phyloP scores from a whole-genome alignment of 2,113 vertebrate species.

The Mustelus asterias region DNA sequence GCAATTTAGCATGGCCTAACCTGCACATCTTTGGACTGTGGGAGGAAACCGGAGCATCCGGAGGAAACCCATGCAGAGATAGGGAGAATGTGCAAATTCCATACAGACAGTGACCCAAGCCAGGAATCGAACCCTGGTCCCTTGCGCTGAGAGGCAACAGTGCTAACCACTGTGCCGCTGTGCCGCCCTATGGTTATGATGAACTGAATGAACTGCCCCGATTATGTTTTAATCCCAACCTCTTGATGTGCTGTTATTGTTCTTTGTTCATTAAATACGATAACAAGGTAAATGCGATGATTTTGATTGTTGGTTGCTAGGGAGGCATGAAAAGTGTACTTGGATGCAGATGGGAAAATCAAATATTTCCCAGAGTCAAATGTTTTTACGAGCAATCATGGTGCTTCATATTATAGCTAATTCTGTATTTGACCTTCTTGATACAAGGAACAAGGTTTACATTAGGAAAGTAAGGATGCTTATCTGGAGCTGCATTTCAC shows the following conservation, averaged over 20 bases:
- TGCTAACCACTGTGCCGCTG: no score
- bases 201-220: background rate
- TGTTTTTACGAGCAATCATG: background rate
- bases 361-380: background rate
- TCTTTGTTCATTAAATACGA: conserved; percentile 11
- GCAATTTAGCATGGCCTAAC: no score
- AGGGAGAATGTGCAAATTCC: no score
- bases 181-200: background rate
- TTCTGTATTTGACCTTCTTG: background rate
- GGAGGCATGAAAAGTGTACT: background rate
- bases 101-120: no score
- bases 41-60: no score
- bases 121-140: no score
- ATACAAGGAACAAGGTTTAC: background rate
- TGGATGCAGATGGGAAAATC: background rate
- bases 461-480: background rate
- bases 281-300: background rate
- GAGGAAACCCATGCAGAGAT: no score
- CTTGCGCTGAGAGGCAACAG: no score
- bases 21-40: no score
- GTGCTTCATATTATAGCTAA: background rate
- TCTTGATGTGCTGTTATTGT: conserved; percentile 20
- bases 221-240: background rate
- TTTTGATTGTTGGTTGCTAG: background rate
- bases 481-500: background rate